Percentiles rank a stretch among this genome's conserved stretches.
These are phyloP conservation scores for Elysia crispata DNA, from an alignment of 2,888 invertebrate species.

Conservation along the genomic window DNA sequence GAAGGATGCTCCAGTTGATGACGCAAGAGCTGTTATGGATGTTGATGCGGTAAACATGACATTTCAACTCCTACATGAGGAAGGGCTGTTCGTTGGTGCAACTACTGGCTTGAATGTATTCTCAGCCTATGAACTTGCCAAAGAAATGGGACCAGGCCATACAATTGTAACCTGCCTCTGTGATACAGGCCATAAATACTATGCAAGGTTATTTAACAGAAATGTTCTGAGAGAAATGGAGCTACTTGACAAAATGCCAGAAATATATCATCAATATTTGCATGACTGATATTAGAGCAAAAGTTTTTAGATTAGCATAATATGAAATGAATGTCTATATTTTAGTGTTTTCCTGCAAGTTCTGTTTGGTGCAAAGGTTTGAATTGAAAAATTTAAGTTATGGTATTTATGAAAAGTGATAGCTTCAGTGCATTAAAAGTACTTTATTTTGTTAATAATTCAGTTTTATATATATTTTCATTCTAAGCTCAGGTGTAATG, in stretches of 20 bases:
- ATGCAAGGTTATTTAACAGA: slow-evolving; percentile 72
- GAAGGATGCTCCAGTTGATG: slow-evolving; percentile 76
- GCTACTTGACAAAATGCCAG: slow-evolving; percentile 57
- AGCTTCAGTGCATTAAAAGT: no score
- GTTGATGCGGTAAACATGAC: slow-evolving; percentile 75
- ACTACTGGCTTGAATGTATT: slow-evolving; percentile 76
- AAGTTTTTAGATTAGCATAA: neutral
- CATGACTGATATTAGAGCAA: slow-evolving; percentile 48
- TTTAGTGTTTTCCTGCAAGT: no score
- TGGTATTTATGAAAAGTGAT: no score
- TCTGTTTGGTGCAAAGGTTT: no score
- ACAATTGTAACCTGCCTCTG: slow-evolving; percentile 76
- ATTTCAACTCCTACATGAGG: slow-evolving; percentile 75
- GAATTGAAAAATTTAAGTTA: no score
- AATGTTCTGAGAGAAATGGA: slow-evolving; percentile 69
- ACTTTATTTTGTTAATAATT: no score
- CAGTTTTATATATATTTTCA: no score
- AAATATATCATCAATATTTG: slow-evolving; percentile 58
- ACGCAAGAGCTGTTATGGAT: slow-evolving; percentile 73
- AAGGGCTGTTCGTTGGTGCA: slow-evolving; percentile 77
- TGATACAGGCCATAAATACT: slow-evolving; percentile 77
- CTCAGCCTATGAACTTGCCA: slow-evolving; percentile 74
- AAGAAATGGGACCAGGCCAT: slow-evolving; percentile 75
- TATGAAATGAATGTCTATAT: no score
- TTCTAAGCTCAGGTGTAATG: no score